A percentile compares a stretch with the other conserved stretches of the same genome.
These are phyloP conservation scores for Galerucella nymphaeae DNA, from an alignment of 2,888 invertebrate species.

Conservation along the genomic window DNA sequence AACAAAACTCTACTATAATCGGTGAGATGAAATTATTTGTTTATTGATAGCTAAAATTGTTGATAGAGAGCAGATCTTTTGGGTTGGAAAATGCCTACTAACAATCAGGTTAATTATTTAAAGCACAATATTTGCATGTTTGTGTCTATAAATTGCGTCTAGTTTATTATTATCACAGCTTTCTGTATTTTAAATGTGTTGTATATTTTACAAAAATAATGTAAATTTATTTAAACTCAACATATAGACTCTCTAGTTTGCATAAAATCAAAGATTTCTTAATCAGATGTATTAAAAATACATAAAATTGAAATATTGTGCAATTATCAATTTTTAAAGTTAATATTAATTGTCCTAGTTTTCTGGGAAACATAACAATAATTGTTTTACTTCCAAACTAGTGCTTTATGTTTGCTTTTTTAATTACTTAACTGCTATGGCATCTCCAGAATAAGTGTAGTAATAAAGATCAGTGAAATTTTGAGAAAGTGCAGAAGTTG, in stretches of 20 bases:
- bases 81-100: slow-evolving; percentile 50
- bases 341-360: no score
- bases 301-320: background rate
- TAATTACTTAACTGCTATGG: no score
- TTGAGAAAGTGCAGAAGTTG: no score
- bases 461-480: no score
- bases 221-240: background rate
- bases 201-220: background rate
- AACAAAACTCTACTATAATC: slow-evolving; percentile 29
- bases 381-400: no score
- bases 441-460: no score
- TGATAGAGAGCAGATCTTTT: slow-evolving; percentile 10
- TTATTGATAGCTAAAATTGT: slow-evolving; percentile 17
- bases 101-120: slow-evolving; percentile 51
- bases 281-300: background rate
- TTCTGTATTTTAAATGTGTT: slow-evolving; percentile 5
- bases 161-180: slow-evolving; percentile 12
- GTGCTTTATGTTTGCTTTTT: no score
- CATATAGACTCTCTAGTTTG: background rate
- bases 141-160: slow-evolving; percentile 18
- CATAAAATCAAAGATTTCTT: background rate
- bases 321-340: no score
- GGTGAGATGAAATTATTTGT: slow-evolving; percentile 30
- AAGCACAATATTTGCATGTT: slow-evolving; percentile 27
- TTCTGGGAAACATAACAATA: no score